These are phyloP conservation scores for Spinus pinus DNA, from an alignment of 2,797 vertebrate genomes.

Conservation along the genomic window DNA sequence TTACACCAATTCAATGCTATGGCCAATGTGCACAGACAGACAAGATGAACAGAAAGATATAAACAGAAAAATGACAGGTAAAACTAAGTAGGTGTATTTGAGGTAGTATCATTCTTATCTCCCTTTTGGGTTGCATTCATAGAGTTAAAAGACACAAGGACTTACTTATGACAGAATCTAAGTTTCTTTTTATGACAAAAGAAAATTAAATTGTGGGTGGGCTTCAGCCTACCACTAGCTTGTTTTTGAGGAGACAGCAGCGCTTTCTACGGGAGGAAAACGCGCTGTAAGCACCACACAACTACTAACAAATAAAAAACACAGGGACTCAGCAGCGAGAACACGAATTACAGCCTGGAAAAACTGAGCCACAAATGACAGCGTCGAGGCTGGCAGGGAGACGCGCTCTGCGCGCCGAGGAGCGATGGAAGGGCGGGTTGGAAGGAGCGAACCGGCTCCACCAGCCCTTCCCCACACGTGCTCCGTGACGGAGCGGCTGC, in stretches of 20 bases:
- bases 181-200: fast-evolving
- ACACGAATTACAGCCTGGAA: not conserved
- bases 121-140: not conserved
- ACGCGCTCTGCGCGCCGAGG: fast-evolving
- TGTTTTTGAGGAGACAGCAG: not conserved
- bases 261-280: not conserved
- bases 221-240: not conserved
- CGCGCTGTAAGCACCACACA: fast-evolving
- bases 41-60: not conserved
- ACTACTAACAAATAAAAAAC: not conserved
- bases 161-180: not conserved
- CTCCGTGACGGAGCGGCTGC: not conserved
- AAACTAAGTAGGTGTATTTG: not conserved
- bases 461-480: not conserved
- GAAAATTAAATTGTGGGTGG: fast-evolving
- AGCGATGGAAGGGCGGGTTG: fast-evolving
- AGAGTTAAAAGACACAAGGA: not conserved
- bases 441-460: not conserved
- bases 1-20: not conserved
- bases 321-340: not conserved
- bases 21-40: fast-evolving
- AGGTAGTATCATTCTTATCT: fast-evolving
- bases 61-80: not conserved
- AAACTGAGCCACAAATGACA: not conserved
- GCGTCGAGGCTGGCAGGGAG: not conserved